Percentiles rank a stretch among this genome's conserved stretches.
These are phyloP conservation scores for Pheosia gnoma DNA, from an alignment of 2,888 invertebrate genomes.

Conservation along the genomic window DNA sequence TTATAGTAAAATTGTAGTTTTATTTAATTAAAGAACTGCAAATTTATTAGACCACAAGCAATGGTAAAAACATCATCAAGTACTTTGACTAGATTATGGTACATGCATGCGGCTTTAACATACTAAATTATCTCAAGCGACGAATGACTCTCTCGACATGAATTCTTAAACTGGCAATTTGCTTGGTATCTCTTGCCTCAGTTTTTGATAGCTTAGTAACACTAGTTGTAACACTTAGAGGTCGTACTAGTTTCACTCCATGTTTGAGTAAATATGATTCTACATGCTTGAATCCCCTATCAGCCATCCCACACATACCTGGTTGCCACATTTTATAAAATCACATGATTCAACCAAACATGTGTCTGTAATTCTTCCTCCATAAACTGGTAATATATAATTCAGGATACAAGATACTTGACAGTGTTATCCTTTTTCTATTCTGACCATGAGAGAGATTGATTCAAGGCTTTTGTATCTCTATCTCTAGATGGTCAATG, in stretches of 20 bases:
- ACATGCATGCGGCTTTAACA: slow-evolving; percentile 12
- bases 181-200: slow-evolving; percentile 10
- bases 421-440: slow-evolving; percentile 47
- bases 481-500: slow-evolving; percentile 53
- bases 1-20: too few species aligned
- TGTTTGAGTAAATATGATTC: slow-evolving; percentile 15
- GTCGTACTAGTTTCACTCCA: slow-evolving; percentile 3
- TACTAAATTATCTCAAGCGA: slow-evolving; percentile 10
- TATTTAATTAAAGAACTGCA: slow-evolving; percentile 33
- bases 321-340: background rate
- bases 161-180: slow-evolving; percentile 13
- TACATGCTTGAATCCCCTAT: slow-evolving; percentile 14
- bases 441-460: slow-evolving; percentile 54
- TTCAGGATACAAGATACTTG: slow-evolving; percentile 40
- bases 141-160: slow-evolving; percentile 15
- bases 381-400: slow-evolving; percentile 39
- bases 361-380: slow-evolving; percentile 29
- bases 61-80: slow-evolving; percentile 32
- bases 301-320: slow-evolving; percentile 5
- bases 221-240: slow-evolving; percentile 8
- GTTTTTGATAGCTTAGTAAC: slow-evolving; percentile 14
- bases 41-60: slow-evolving; percentile 35
- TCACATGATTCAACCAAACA: slow-evolving; percentile 17
- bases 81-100: slow-evolving; percentile 9
- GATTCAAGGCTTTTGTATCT: slow-evolving; percentile 50